Base-by-base conservation (phyloP, 2,797 vertebrate genomes). In the Cacajao melanocephalus region DNA sequence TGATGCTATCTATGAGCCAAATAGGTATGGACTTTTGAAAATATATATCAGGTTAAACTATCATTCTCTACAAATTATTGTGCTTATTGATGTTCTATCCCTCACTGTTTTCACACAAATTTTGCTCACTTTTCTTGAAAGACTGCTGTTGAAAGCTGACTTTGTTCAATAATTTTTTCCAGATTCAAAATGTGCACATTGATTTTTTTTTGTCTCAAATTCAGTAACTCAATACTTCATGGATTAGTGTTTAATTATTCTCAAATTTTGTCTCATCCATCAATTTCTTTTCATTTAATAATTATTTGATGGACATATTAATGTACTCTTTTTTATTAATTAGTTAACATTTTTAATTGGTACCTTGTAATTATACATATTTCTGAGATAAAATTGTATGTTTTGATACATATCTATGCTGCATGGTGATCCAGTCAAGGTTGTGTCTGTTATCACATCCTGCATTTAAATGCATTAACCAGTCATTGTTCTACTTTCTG, bases 81-180 rank as follows among this genome's bases (percentile, higher is more conserved):
- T 67, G 30, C 5, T 44, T 30, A n/a, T 28, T 83, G 4, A 28
- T 36, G 5, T 44, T 10, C 11, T 19, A 4, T 39, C 4, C 2
- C 24, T 76, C 4, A 0, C 0, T 72, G 1, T 72, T 39, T 70
- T 36, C 30, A 58, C 1, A 44, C 17, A 36, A 7, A 13, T 1
- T 61, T n/a, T 67, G 5, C 44, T 76, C 7, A 55, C 10, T 11
- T 84, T 15, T 72, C 15, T 89, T 67, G 73, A 75, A 80, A 95
- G 39, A 46, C 7, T 79, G 24, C 8, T 72, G 8, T 86, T 75
- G 67, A 73, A 82, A 24, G 12, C 75, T 96, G 39, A 41, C 4
- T 55, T 88, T n/a, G 85, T 78, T 90, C 11, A 96, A 83, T 14
- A 96, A 89, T 2, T 48, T 94, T 70, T 73, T 76, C 26, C 19